Evolutionary conservation across 1,140 invertebrate genomes (phyloP).

Genomic region (Delia radicum): DNA sequence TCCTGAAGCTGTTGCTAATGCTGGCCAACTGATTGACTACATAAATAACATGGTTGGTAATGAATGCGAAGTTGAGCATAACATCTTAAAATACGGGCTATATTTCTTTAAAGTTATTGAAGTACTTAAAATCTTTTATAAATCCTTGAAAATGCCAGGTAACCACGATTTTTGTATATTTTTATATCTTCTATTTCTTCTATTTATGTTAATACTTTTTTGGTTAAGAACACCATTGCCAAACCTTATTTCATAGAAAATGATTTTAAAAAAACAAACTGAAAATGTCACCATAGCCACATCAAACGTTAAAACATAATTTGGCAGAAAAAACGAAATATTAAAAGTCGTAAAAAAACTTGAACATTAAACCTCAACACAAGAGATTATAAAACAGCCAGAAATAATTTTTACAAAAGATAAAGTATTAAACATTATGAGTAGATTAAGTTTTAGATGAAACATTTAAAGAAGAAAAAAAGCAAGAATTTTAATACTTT

Average conservation of each 20-base stretch:
- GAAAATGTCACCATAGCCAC: background rate
- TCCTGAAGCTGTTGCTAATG: background rate
- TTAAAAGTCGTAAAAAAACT: background rate
- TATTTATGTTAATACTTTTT: background rate
- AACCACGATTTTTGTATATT: background rate
- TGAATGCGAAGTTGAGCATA: too few species aligned
- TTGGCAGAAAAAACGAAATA: background rate
- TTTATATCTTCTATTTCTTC: too few species aligned
- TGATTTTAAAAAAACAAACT: background rate
- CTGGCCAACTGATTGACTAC: background rate
- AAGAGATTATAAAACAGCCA: background rate
- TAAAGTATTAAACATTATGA: background rate
- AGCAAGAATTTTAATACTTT: too few species aligned
- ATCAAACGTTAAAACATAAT: background rate
- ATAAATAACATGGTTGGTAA: background rate
- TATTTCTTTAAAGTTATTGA: background rate
- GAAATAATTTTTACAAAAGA: background rate
- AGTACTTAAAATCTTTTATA: background rate
- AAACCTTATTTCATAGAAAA: too few species aligned
- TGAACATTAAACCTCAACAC: background rate
- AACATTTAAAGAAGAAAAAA: too few species aligned
- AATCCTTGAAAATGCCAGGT: slow-evolving; percentile 5
- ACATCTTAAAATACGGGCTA: background rate
- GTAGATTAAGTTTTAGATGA: too few species aligned
- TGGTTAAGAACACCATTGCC: background rate